Conservation (phyloP, 2,888 invertebrate genomes). For the Phengaris arion region DNA sequence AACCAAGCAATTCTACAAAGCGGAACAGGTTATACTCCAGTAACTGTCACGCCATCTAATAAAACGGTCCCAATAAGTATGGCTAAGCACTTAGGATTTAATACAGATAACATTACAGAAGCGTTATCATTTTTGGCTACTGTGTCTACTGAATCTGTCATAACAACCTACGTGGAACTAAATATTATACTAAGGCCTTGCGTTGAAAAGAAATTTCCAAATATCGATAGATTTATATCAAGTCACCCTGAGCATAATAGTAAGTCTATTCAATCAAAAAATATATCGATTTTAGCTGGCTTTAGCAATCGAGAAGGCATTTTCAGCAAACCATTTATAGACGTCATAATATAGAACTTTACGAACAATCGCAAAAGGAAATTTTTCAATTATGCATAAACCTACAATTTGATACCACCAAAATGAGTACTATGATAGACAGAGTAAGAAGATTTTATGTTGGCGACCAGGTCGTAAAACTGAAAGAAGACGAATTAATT, state of each 20-base stretch:
- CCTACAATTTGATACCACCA: neutral
- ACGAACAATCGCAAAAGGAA: neutral
- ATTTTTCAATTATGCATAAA: neutral
- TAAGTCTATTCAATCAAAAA: conserved; percentile 44
- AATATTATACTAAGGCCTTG: conserved; percentile 33
- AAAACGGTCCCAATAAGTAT: conserved; percentile 38
- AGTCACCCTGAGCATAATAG: conserved; percentile 46
- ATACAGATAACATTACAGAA: conserved; percentile 39
- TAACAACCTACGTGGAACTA: conserved; percentile 33
- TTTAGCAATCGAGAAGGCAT: conserved; percentile 48
- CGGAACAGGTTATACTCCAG: conserved; percentile 39
- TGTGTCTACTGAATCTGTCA: conserved; percentile 31
- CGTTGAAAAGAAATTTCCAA: conserved; percentile 38
- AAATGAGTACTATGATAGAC: conserved; percentile 38
- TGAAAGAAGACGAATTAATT: conserved; percentile 39
- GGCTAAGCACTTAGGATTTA: conserved; percentile 42
- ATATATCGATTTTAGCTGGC: conserved; percentile 52
- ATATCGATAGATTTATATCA: conserved; percentile 41
- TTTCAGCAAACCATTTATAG: neutral
- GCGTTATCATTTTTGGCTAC: conserved; percentile 41
- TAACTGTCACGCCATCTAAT: conserved; percentile 38
- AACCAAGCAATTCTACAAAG: conserved; percentile 46
- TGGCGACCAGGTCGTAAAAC: conserved; percentile 45
- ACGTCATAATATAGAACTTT: neutral
- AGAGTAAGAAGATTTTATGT: conserved; percentile 50